Evolutionary conservation across 2,888 invertebrate species (phyloP).

Genomic region (Tribolium freemani): DNA sequence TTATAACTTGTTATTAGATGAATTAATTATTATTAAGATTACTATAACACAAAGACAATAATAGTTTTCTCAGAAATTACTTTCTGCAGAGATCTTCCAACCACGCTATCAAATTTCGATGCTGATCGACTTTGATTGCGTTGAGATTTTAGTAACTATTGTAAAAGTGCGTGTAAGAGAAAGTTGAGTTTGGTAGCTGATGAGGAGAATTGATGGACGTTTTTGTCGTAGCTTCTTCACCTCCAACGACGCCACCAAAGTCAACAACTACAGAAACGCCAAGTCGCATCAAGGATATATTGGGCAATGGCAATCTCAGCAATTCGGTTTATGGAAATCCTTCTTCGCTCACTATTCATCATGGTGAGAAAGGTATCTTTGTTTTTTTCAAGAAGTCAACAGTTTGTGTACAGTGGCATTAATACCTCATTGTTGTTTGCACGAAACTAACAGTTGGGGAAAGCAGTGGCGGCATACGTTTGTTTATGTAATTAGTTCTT

Average conservation of each 20-base stretch:
- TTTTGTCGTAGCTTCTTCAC: slow-evolving; percentile 78
- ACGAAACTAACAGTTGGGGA: slow-evolving; percentile 28
- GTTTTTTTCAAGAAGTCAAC: slow-evolving; percentile 13
- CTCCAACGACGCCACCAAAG: slow-evolving; percentile 85
- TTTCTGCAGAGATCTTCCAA: too few relatives aligned
- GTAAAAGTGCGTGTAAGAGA: not conserved
- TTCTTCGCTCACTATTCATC: slow-evolving; percentile 75
- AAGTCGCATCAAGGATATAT: slow-evolving; percentile 65
- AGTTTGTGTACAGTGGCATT: slow-evolving; percentile 39
- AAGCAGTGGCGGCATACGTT: not conserved
- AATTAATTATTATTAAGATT: too few relatives aligned
- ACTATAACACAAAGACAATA: too few relatives aligned
- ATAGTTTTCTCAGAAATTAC: too few relatives aligned
- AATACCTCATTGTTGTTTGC: slow-evolving; percentile 37
- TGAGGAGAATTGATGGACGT: slow-evolving; percentile 52
- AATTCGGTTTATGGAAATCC: slow-evolving; percentile 76
- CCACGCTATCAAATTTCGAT: too few relatives aligned
- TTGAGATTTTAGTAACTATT: too few relatives aligned
- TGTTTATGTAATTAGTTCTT: too few relatives aligned
- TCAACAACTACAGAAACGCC: slow-evolving; percentile 78
- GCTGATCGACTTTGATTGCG: too few relatives aligned
- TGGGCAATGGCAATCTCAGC: slow-evolving; percentile 70
- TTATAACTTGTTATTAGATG: too few relatives aligned
- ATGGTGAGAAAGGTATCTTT: slow-evolving; percentile 71
- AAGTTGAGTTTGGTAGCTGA: slow-evolving; percentile 38